Conservation (phyloP, 2,113 vertebrate genomes). For the Jaculus jaculus region DNA sequence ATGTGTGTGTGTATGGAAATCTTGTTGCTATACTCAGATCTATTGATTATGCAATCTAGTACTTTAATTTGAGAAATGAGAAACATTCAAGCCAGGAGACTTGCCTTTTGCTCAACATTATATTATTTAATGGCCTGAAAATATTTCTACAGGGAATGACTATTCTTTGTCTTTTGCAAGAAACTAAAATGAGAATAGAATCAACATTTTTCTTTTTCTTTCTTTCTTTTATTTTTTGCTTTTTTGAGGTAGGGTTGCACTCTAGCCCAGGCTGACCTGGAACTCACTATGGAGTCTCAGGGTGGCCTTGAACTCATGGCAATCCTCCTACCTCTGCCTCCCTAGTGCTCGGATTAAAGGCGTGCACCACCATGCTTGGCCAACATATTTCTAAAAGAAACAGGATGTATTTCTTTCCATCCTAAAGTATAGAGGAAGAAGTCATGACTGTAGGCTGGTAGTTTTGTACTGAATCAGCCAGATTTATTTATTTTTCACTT, state of each 20-base stretch:
- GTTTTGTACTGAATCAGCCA: background rate
- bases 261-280: no score
- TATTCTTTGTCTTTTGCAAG: background rate
- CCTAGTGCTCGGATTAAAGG: no score
- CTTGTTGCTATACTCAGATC: background rate
- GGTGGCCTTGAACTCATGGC: no score
- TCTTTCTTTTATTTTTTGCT: no score
- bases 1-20: background rate
- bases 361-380: no score
- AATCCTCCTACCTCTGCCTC: no score
- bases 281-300: no score
- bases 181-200: slow-evolving; percentile 34
- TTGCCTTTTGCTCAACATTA: slow-evolving; percentile 7
- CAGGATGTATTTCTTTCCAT: background rate
- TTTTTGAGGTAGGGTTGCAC: no score
- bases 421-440: background rate
- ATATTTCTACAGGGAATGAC: slow-evolving; percentile 2
- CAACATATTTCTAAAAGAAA: slow-evolving; percentile 44
- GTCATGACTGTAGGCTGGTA: background rate
- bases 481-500: background rate
- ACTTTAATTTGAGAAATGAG: slow-evolving; percentile 57
- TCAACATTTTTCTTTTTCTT: no score
- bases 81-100: slow-evolving; percentile 33
- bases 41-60: slow-evolving; percentile 7
- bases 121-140: slow-evolving; percentile 40